Evolutionary conservation across 30 jellyfish, hydroid and myxozoan species (phyloP), one percentile per base, ranked within the genome.

Genomic region (Clytia hemisphaerica): DNA sequence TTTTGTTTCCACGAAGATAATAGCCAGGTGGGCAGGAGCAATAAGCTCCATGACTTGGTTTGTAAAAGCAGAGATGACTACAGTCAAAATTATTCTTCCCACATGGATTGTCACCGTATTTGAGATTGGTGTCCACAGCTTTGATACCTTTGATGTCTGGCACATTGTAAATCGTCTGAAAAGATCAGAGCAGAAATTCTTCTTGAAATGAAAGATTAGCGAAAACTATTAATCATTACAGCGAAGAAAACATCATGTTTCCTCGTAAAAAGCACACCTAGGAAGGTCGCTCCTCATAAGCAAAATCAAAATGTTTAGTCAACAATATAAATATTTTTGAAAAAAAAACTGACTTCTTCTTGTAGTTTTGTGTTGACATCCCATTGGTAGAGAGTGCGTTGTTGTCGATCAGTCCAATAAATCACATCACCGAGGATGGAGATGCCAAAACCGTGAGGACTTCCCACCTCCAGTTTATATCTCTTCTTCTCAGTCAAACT

Each of bases 341-440:
- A 12, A 7, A 7, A 10, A 10, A 58, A 3, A 58, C 71, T 3
- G 6, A 58, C 79, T 25, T 59, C 82, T 54, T 74, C 38, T 19
- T n/a, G 25, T 2, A 26, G 53, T 12, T 47, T 38, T n/a, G 83
- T 58, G 15, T 12, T 27, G 14, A 50, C 27, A 74, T 74, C 48
- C 14, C 40, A 26, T 30, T 47, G 60, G 44, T 73, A 73, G 2
- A 82, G 82, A 0, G 88, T 66, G 27, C 88, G 40, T 48, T 76
- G 33, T 32, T 61, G 24, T 95, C 99, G 83, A 68, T 91, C 99
- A 35, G 95, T 91, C 99, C 99, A 89, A 67, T 64, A 89, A 4
- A 89, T 66, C 27, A 46, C 44, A 32, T 81, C 92, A 32, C 77
- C 80, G 53, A 63, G 75, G 36, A 89, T 31, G 6, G 98, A 62